phyloP scores from a whole-genome alignment of 2,888 invertebrate genomes.

The Spilosoma lubricipeda region DNA sequence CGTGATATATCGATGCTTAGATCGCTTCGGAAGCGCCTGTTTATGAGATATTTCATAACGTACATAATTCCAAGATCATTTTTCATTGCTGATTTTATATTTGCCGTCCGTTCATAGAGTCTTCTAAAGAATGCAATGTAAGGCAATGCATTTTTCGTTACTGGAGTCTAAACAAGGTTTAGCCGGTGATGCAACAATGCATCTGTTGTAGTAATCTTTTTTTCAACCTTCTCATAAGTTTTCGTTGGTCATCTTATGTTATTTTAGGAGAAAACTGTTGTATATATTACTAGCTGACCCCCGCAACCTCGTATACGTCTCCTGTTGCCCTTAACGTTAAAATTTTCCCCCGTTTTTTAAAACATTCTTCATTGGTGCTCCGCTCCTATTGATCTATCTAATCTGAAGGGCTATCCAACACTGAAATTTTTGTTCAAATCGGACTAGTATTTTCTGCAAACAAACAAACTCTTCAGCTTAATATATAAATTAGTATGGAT shows the following conservation, averaged over 20 bases:
- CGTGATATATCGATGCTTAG: constrained; percentile 79
- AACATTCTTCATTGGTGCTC: too few relatives aligned
- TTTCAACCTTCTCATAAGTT: neutral
- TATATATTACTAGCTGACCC: too few relatives aligned
- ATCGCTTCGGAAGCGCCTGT: constrained; percentile 70
- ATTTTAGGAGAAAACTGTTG: neutral
- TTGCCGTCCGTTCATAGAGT: constrained; percentile 7
- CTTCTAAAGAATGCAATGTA: constrained; percentile 3
- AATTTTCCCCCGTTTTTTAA: too few relatives aligned
- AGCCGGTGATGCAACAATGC: neutral
- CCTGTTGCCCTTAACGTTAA: too few relatives aligned
- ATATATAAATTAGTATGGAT: too few relatives aligned
- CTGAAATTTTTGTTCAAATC: too few relatives aligned
- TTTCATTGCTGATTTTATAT: constrained; percentile 64
- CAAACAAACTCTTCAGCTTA: too few relatives aligned
- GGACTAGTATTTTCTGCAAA: too few relatives aligned
- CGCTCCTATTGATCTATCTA: too few relatives aligned
- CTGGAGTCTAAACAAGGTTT: neutral
- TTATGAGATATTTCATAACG: constrained; percentile 84
- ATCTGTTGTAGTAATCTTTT: neutral
- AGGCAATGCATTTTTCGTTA: neutral
- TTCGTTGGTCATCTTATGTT: neutral
- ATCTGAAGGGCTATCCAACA: too few relatives aligned
- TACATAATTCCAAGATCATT: constrained; percentile 62
- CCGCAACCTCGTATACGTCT: too few relatives aligned